Conservation (phyloP, 2,797 vertebrate genomes). For the Notamacropus eugenii region DNA sequence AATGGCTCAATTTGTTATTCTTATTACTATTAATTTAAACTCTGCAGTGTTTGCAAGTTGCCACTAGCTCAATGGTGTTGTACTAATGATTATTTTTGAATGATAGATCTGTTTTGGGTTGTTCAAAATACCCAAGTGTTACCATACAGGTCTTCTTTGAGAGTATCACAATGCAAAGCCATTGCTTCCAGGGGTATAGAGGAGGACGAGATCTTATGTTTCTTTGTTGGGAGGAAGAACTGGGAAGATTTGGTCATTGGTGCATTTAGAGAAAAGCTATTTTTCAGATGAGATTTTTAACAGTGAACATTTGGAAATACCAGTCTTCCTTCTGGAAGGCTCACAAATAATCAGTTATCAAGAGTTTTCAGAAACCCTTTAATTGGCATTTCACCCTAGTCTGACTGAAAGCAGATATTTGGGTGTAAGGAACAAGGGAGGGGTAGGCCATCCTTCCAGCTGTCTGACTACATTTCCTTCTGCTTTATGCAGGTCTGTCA, state of each 20-base stretch:
- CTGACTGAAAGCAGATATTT: constrained; percentile 38
- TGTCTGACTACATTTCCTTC: constrained; percentile 6
- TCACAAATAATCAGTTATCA: constrained; percentile 54
- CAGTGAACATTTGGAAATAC: constrained; percentile 54
- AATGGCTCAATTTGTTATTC: constrained; percentile 83
- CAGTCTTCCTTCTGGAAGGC: background rate
- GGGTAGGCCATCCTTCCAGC: background rate
- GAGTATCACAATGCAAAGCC: constrained; percentile 57
- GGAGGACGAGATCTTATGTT: constrained; percentile 37
- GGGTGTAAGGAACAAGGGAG: background rate
- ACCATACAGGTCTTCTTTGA: constrained; percentile 44
- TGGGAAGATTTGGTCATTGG: constrained; percentile 11
- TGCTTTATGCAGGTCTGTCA: constrained; percentile 11
- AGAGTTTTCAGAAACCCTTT: constrained; percentile 59
- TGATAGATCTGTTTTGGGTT: constrained; percentile 66
- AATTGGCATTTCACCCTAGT: constrained; percentile 53
- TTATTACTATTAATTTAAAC: constrained; percentile 84
- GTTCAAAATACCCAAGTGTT: constrained; percentile 35
- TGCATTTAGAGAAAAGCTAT: constrained; percentile 47
- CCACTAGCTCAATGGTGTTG: constrained; percentile 81
- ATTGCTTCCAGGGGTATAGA: constrained; percentile 27
- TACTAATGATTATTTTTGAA: constrained; percentile 76
- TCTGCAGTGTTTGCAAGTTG: constrained; percentile 80
- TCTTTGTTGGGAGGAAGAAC: constrained; percentile 53
- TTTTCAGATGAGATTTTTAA: constrained; percentile 65